Percentiles rank a stretch among this genome's conserved stretches.
These are phyloP conservation scores for Clarias gariepinus DNA, from an alignment of 2,113 vertebrate species.

Conservation along the genomic window DNA sequence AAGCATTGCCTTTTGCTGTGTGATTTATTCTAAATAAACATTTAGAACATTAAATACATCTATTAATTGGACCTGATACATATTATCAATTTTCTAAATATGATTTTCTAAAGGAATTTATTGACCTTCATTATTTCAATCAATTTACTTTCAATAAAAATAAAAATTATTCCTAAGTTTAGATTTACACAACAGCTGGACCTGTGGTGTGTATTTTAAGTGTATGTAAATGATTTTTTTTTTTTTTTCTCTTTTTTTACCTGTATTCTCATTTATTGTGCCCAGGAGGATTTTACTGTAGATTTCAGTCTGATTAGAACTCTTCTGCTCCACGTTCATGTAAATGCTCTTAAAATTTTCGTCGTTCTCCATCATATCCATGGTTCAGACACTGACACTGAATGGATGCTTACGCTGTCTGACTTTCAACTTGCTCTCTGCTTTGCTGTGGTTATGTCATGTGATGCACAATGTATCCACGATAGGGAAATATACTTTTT, in stretches of 20 bases:
- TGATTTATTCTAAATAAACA: neutral
- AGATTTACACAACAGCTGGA: too few species aligned
- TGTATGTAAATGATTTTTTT: too few species aligned
- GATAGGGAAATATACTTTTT: too few species aligned
- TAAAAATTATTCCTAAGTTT: too few species aligned
- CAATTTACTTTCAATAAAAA: too few species aligned
- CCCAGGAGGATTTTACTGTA: neutral
- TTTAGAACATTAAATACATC: too few species aligned
- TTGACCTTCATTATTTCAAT: too few species aligned
- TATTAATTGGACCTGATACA: too few species aligned
- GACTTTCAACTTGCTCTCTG: neutral
- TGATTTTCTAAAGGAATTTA: too few species aligned
- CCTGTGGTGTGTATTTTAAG: too few species aligned
- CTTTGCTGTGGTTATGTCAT: neutral
- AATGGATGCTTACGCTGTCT: neutral
- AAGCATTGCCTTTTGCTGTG: neutral
- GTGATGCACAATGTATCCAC: neutral
- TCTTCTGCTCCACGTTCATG: slow-evolving; percentile 17
- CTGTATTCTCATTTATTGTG: neutral
- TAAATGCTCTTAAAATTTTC: slow-evolving; percentile 18
- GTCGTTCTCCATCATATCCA: neutral
- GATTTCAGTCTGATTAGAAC: neutral
- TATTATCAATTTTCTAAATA: too few species aligned
- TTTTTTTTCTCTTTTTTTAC: neutral
- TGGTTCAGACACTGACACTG: neutral